A percentile compares a stretch with the other conserved stretches of the same genome.
These are phyloP conservation scores for Clarias platycephalus DNA, from an alignment of 2,797 vertebrate genomes.

Conservation along the genomic window DNA sequence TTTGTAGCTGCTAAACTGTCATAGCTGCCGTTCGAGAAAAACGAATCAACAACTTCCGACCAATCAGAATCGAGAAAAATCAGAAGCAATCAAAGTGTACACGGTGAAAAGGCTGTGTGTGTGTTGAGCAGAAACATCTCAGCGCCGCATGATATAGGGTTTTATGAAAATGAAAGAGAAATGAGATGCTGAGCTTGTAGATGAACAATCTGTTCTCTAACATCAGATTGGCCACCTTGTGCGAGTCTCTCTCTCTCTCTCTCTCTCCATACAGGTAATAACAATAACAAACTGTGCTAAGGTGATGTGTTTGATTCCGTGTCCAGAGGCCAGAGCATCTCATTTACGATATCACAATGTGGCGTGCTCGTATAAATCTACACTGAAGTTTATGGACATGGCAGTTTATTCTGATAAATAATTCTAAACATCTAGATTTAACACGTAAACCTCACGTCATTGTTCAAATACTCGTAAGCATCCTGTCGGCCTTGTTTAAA, in stretches of 20 bases:
- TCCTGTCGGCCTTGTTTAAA: neutral
- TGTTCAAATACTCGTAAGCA: no score
- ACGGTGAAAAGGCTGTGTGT: neutral
- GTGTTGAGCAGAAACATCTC: neutral
- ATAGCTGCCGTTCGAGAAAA: neutral
- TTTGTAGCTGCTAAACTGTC: neutral
- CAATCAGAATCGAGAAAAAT: neutral
- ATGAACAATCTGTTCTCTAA: neutral
- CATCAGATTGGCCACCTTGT: neutral
- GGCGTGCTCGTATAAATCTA: neutral
- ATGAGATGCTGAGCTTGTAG: constrained; percentile 1
- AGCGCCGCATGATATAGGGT: neutral
- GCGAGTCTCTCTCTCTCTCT: neutral
- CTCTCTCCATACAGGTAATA: neutral
- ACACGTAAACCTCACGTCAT: neutral
- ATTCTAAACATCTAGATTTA: neutral
- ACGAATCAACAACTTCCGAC: neutral
- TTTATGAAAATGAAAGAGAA: neutral
- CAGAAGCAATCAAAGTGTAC: neutral
- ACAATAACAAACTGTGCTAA: neutral
- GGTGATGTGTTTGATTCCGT: neutral
- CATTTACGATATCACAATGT: neutral
- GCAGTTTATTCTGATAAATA: neutral
- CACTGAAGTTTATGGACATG: neutral
- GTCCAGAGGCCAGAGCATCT: neutral